Evolutionary conservation across 2,113 vertebrate genomes (phyloP).

Genomic region (Chionomys nivalis): DNA sequence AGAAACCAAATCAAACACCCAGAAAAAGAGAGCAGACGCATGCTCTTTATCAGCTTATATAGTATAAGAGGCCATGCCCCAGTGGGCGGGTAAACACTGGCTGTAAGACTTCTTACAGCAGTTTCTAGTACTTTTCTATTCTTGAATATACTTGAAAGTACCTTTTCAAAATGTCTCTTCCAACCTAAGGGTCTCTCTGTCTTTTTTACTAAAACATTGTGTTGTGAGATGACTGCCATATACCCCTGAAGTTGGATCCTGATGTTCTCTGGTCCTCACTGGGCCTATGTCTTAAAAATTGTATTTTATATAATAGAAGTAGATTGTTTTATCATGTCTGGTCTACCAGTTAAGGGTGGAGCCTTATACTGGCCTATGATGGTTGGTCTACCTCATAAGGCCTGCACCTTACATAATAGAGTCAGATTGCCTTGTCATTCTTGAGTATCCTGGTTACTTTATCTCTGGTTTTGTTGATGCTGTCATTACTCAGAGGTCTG

Average conservation of each 20-base stretch:
- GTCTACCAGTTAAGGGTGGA: background rate
- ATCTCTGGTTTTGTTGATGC: background rate
- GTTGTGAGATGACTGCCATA: background rate
- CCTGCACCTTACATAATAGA: background rate
- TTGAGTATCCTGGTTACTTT: background rate
- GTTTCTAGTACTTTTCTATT: background rate
- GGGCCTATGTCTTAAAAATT: background rate
- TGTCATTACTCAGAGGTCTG: background rate
- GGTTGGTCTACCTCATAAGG: background rate
- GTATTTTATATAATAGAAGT: background rate
- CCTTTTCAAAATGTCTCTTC: background rate
- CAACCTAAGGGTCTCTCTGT: background rate
- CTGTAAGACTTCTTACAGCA: too few relatives aligned
- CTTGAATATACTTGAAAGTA: slow-evolving; percentile 26
- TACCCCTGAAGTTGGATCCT: background rate
- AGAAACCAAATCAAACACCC: too few relatives aligned
- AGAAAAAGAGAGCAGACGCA: too few relatives aligned
- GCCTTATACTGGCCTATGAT: background rate
- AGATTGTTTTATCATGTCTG: background rate
- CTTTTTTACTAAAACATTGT: background rate
- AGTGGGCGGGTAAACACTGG: too few relatives aligned
- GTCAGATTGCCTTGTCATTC: background rate
- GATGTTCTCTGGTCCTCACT: background rate
- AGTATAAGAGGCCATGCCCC: too few relatives aligned
- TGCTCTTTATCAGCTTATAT: too few relatives aligned